Evolutionary conservation across 2,113 vertebrate genomes (phyloP).

Genomic region (Leuciscus idus): DNA sequence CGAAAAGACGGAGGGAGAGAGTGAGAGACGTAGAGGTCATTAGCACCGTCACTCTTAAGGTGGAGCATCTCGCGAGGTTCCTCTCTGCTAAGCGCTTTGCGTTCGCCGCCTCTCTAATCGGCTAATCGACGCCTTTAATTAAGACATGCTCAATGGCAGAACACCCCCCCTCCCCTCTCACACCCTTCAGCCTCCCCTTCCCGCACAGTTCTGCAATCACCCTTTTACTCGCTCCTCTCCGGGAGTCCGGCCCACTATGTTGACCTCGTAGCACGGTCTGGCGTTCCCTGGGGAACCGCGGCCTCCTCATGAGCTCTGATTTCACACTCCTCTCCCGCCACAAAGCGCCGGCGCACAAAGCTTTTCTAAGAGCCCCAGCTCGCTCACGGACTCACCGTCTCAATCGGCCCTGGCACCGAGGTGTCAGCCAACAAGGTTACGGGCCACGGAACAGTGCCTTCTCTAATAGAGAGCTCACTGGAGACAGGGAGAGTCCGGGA

Average conservation of each 20-base stretch:
- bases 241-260: constrained; percentile 86
- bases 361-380: constrained; percentile 86
- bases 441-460: constrained; percentile 89
- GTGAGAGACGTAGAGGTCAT: constrained; percentile 42
- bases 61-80: constrained; percentile 66
- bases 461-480: constrained; percentile 97
- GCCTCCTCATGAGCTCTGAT: constrained; percentile 93
- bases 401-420: constrained; percentile 71
- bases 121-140: constrained; percentile 81
- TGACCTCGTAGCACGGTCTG: constrained; percentile 84
- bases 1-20: constrained; percentile 59
- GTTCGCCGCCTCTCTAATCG: constrained; percentile 67
- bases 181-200: constrained; percentile 67
- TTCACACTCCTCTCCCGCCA: constrained; percentile 90
- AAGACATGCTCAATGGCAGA: constrained; percentile 83
- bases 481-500: constrained; percentile 68
- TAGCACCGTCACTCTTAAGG: constrained; percentile 74
- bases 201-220: constrained; percentile 83
- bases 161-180: constrained; percentile 42
- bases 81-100: constrained; percentile 78
- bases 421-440: constrained; percentile 82
- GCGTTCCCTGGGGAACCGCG: constrained; percentile 88
- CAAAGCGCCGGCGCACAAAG: constrained; percentile 91
- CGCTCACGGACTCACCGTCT: constrained; percentile 84
- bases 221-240: constrained; percentile 66